phyloP scores from a whole-genome alignment of 2,888 invertebrate genomes.

The Dioctria linearis region DNA sequence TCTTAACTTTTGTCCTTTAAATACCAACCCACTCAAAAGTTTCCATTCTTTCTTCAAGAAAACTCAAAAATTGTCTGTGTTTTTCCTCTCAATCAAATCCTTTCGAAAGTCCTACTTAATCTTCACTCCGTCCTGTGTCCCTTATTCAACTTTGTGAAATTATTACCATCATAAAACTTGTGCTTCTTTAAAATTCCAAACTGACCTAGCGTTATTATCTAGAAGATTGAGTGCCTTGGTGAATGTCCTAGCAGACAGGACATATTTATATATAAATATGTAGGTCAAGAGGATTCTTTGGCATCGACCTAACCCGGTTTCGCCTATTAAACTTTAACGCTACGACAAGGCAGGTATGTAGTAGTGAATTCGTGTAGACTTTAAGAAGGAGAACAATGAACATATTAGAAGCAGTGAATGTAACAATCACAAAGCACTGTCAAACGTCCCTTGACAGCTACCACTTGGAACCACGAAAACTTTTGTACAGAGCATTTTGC shows the following conservation, averaged over 20 bases:
- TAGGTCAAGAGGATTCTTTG: neutral
- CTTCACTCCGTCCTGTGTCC: neutral
- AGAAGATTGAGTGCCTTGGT: no score
- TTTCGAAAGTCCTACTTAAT: slow-evolving; percentile 22
- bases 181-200: slow-evolving; percentile 33
- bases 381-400: neutral
- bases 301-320: neutral
- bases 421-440: slow-evolving; percentile 35
- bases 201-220: slow-evolving; percentile 31
- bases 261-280: neutral
- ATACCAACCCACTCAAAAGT: neutral
- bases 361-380: neutral
- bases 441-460: slow-evolving; percentile 46
- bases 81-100: neutral
- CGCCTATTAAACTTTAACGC: neutral
- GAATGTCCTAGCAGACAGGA: no score
- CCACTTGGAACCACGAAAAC: slow-evolving; percentile 45
- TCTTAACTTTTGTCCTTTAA: neutral
- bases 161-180: slow-evolving; percentile 31
- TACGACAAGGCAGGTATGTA: neutral
- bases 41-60: neutral
- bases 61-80: neutral
- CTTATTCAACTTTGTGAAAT: slow-evolving; percentile 29
- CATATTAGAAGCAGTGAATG: neutral
- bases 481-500: slow-evolving; percentile 5